phyloP scores from a whole-genome alignment of 2,113 vertebrate genomes.

The Oenanthe oenanthe region DNA sequence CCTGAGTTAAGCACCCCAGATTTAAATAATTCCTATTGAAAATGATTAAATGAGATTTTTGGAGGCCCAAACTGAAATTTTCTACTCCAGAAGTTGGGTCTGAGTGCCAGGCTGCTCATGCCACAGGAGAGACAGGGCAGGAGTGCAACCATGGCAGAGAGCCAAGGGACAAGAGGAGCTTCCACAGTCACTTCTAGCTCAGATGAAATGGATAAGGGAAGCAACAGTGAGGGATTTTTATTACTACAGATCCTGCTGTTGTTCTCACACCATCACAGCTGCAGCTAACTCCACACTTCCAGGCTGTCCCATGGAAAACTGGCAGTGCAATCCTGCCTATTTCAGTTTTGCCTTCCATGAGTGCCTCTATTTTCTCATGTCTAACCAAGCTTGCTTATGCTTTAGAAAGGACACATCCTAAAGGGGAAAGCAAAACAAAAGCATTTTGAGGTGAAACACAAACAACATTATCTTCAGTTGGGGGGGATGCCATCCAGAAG shows the following conservation, averaged over 20 bases:
- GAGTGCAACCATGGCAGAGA: background rate
- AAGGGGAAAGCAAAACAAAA: background rate
- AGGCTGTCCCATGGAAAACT: background rate
- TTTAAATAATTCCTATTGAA: background rate
- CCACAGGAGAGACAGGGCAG: background rate
- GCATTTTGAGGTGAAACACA: background rate
- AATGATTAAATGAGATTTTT: background rate
- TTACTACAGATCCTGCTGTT: background rate
- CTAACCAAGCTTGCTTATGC: background rate
- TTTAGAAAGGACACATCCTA: background rate
- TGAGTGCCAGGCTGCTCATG: background rate
- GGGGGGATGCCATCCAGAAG: background rate
- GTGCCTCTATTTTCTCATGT: background rate
- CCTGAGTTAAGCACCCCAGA: background rate
- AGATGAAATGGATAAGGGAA: background rate
- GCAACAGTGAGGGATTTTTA: background rate
- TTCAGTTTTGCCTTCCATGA: background rate
- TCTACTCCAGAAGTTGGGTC: background rate
- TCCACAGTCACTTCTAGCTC: background rate
- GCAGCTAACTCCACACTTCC: background rate
- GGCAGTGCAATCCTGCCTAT: background rate
- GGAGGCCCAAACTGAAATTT: background rate
- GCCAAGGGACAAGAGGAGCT: background rate
- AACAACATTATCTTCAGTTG: background rate
- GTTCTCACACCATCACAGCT: background rate